phyloP scores from a whole-genome alignment of 2,797 vertebrate species.

The Galaxias olidus region DNA sequence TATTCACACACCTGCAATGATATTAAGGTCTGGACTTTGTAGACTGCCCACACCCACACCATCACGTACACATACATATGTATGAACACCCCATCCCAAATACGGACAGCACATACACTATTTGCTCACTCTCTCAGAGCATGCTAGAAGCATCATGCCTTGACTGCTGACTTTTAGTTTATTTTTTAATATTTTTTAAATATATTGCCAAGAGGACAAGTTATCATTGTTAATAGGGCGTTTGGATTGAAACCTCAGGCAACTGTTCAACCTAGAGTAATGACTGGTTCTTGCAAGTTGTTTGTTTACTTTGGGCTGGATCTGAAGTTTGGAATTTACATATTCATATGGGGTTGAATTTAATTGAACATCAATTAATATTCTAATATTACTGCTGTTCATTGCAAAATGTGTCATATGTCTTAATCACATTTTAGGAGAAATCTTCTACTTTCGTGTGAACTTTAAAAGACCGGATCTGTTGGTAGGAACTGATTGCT shows the following conservation, averaged over 20 bases:
- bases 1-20: slow-evolving; percentile 36
- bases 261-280: slow-evolving; percentile 30
- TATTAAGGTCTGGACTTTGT: slow-evolving; percentile 19
- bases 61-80: neutral
- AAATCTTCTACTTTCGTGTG: slow-evolving; percentile 29
- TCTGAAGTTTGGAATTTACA: slow-evolving; percentile 44
- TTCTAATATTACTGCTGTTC: slow-evolving; percentile 26
- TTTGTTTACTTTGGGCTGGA: slow-evolving; percentile 54
- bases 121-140: slow-evolving; percentile 33
- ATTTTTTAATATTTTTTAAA: too few species aligned
- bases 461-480: slow-evolving; percentile 39
- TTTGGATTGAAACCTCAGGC: slow-evolving; percentile 22
- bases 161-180: slow-evolving; percentile 62
- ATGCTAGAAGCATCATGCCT: slow-evolving; percentile 47
- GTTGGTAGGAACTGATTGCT: slow-evolving; percentile 27
- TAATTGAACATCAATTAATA: slow-evolving; percentile 25
- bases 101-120: neutral
- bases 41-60: slow-evolving; percentile 38
- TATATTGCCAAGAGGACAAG: neutral
- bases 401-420: slow-evolving; percentile 21
- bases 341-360: slow-evolving; percentile 16
- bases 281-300: neutral
- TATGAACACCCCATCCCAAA: neutral
- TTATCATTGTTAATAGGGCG: neutral
- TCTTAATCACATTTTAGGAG: slow-evolving; percentile 29